Evolutionary conservation across 2,113 vertebrate species (phyloP).

Genomic region (Rafetus swinhoei): DNA sequence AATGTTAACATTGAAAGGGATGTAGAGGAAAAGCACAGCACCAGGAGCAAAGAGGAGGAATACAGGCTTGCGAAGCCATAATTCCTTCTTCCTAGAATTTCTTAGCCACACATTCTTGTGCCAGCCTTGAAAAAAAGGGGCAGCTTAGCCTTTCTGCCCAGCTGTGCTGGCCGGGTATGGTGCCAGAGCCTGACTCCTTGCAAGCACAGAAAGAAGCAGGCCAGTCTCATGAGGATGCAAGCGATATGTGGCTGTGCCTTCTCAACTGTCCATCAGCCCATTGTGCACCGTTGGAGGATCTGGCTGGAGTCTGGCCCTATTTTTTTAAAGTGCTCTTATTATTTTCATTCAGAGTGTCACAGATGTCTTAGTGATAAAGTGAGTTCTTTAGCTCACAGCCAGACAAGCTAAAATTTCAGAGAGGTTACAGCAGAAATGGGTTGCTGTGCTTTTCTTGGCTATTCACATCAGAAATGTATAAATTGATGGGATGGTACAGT

Average conservation of each 20-base stretch:
- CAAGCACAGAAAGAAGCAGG: neutral
- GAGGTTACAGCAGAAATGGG: neutral
- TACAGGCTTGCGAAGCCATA: neutral
- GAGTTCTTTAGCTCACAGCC: neutral
- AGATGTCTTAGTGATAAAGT: neutral
- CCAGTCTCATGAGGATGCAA: neutral
- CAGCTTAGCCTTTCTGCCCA: neutral
- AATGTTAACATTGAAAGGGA: neutral
- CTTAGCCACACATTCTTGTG: neutral
- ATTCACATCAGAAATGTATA: neutral
- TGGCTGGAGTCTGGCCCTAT: neutral
- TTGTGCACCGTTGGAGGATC: neutral
- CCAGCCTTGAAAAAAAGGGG: neutral
- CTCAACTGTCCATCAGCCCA: neutral
- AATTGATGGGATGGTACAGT: neutral
- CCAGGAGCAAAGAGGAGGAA: neutral
- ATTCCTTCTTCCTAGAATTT: neutral
- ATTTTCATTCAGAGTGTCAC: neutral
- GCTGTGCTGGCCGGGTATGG: neutral
- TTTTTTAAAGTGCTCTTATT: neutral
- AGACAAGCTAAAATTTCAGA: neutral
- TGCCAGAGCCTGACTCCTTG: neutral
- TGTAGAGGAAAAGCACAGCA: neutral
- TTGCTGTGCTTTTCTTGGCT: neutral
- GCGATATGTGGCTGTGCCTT: neutral